Base-by-base conservation (phyloP, 2,797 vertebrate species). In the Rhynchotus rufescens region DNA sequence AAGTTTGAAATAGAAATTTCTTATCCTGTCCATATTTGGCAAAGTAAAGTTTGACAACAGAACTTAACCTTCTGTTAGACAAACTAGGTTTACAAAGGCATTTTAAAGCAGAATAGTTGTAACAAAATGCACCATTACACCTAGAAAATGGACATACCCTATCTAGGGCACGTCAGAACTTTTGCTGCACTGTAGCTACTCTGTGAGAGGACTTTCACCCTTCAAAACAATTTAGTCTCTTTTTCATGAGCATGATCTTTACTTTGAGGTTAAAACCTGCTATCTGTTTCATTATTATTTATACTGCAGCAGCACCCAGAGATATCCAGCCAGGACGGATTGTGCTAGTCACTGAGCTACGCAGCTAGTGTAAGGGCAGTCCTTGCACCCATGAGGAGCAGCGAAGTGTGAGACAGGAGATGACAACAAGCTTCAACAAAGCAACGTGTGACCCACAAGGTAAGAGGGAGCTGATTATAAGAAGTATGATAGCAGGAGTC, bases 381-480 rank as follows among this genome's bases (percentile, higher is more conserved):
- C 45, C n/a, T 60, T 68, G 80, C 57, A 68, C 72, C 86, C 42
- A 25, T 45, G 38, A 59, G 0, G 4, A 84, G 68, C 85, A 77
- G 78, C 42, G 51, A 89, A 77, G 77, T 87, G 86, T 57, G 81
- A 96, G 90, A 89, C 4, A 0, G 38, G 89, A 95, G 80, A 40
- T 81, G 85, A 75, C 72, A 94, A 84, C 86, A 88, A 88, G 72
- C 86, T 91, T 23, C 74, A 89, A 82, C 42, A 78, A 66, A 47
- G 52, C 2, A 9, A 84, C 0, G 12, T 32, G 79, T 23, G 86
- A 66, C 90, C 54, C 64, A 81, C 0, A 2, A 86, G 77, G 66
- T 62, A 89, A 61, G 38, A 67, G 47, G 4, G 76, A 96, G 80
- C 51, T 66, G 85, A 89, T 87, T 83, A 26, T 30, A 80, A 88